Percentiles rank a stretch among this genome's conserved stretches.
phyloP scores from a whole-genome alignment of 2,797 vertebrate genomes.

The Perodicticus potto region DNA sequence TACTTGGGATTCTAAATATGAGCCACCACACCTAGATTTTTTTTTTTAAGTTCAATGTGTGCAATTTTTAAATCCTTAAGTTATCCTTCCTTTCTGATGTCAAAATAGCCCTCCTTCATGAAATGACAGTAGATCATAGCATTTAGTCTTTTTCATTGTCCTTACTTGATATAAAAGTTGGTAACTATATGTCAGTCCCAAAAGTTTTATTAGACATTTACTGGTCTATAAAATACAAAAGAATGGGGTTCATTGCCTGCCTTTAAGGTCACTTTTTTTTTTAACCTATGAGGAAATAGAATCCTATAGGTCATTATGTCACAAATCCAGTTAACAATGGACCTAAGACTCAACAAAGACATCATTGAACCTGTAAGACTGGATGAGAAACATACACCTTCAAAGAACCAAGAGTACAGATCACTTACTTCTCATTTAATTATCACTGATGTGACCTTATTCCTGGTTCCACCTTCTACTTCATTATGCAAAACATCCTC shows the following conservation, averaged over 20 bases:
- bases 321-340: not conserved
- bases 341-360: not conserved
- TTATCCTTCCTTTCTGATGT: not conserved
- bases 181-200: not conserved
- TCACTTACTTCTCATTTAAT: not conserved
- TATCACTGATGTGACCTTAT: not conserved
- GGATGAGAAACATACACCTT: not conserved
- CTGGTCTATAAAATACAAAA: constrained; percentile 15
- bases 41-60: not conserved
- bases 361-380: not conserved
- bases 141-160: constrained; percentile 13
- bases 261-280: not conserved
- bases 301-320: not conserved
- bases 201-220: constrained; percentile 56
- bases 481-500: not conserved
- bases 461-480: not conserved
- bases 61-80: constrained; percentile 11
- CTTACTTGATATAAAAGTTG: constrained; percentile 2
- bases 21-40: not conserved
- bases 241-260: not conserved
- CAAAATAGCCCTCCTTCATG: not conserved
- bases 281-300: not conserved
- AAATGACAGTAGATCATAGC: not conserved
- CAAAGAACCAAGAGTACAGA: not conserved
- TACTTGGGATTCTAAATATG: not conserved